Evolutionary conservation across 1,140 invertebrate species (phyloP), one percentile per base, ranked within the genome.

Genomic region (Neodiprion virginianus): DNA sequence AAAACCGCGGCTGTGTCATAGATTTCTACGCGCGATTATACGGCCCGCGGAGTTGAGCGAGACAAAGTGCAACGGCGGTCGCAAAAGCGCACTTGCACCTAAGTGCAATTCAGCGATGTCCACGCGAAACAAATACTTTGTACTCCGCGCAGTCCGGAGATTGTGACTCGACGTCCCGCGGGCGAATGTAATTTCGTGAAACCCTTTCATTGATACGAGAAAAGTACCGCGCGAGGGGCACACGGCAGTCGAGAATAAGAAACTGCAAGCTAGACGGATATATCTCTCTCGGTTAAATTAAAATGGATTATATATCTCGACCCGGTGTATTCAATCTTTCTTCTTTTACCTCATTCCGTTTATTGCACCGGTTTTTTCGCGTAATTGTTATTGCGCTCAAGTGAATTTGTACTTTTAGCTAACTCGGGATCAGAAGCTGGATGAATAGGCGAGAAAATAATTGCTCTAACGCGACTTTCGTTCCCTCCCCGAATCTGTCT

Each of bases 221-320:
- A 85, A 75, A 79, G 70, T 77, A 75, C 61, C 17, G 67, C 61
- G 48, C 50, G 49, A 61, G 69, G 77, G 69, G 50, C 17, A 21
- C 17, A 21, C 17, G 17, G 75, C 17, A 69, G 69, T 48, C 47
- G 65, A 68, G 75, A 68, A 65, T 67, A 73, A 75, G 78, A 80
- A 84, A 81, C 76, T 82, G 82, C 80, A 79, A 82, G 78, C 80
- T 82, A 82, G 81, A 86, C 81, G 80, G 78, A 84, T 86, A 83
- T 85, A 82, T 85, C 82, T 81, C 72, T 68, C 5, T 1, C 74
- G 75, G 79, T 79, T 84, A 84, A 86, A 87, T 86, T 87, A 86
- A 86, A 86, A 85, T 84, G 82, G 81, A 87, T 86, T 85, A 84
- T 85, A 85, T 86, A 85, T 85, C 79, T 85, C 78, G 74, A 78